Evolutionary conservation across 2,797 vertebrate genomes (phyloP).

Genomic region (Hemitrygon akajei): DNA sequence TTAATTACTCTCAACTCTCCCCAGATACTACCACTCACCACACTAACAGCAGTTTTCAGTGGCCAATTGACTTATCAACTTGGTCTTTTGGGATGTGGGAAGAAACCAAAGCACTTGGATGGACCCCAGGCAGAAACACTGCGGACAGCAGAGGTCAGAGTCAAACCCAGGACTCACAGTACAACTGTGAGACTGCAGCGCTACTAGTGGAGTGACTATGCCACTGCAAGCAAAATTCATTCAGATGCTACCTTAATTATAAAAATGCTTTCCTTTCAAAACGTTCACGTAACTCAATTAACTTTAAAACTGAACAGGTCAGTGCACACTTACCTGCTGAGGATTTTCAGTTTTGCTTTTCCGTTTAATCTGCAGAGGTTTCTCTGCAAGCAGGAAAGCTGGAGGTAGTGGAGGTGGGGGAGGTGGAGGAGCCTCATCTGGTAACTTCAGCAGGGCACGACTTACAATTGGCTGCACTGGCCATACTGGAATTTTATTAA

Average conservation of each 20-base stretch:
- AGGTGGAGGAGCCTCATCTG: slow-evolving; percentile 37
- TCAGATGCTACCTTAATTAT: background rate
- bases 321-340: slow-evolving; percentile 2
- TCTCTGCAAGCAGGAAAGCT: slow-evolving; percentile 45
- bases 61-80: too few species aligned
- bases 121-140: too few species aligned
- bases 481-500: slow-evolving; percentile 20
- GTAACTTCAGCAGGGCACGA: background rate
- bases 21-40: too few species aligned
- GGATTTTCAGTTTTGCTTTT: background rate
- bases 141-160: too few species aligned
- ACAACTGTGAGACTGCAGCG: too few species aligned
- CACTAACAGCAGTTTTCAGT: too few species aligned
- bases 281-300: background rate
- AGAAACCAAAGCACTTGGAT: too few species aligned
- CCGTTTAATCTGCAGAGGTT: slow-evolving; percentile 45
- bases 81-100: too few species aligned
- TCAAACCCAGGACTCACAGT: too few species aligned
- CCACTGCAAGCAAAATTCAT: background rate
- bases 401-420: slow-evolving; percentile 44
- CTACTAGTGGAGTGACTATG: too few species aligned
- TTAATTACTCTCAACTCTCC: too few species aligned
- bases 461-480: slow-evolving; percentile 26
- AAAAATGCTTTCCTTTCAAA: background rate
- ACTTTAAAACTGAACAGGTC: background rate